Conservation (phyloP, 2,113 vertebrate species). For the Epinephelus fuscoguttatus region DNA sequence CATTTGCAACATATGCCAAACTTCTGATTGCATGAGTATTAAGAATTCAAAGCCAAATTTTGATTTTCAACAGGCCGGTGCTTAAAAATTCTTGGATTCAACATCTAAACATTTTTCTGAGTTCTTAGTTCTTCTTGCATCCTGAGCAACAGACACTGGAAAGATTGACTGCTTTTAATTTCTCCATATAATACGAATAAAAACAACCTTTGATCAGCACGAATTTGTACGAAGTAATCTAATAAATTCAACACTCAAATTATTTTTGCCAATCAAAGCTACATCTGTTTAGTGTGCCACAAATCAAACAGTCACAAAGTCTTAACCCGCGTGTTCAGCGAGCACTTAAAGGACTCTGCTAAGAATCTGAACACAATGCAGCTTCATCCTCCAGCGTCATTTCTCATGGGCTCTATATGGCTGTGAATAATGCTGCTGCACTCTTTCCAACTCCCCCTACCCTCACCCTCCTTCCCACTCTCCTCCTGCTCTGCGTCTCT, state of each 20-base stretch:
- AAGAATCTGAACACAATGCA: constrained; percentile 32
- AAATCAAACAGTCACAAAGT: constrained; percentile 25
- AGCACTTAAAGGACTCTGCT: constrained; percentile 28
- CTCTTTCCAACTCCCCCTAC: constrained; percentile 9
- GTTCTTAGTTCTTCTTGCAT: neutral
- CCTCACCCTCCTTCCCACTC: neutral
- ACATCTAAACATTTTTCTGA: neutral
- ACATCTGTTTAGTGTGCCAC: constrained; percentile 1
- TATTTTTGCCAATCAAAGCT: neutral
- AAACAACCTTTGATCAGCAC: neutral
- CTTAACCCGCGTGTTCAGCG: neutral
- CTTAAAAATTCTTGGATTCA: neutral
- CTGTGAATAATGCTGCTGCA: constrained; percentile 24
- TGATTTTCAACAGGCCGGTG: neutral
- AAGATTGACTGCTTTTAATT: neutral
- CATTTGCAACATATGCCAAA: neutral
- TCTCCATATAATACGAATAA: neutral
- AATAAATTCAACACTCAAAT: neutral
- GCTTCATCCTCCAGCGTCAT: constrained; percentile 32
- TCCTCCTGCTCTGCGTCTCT: constrained; percentile 25
- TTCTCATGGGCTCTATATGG: constrained; percentile 19
- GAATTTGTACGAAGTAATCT: neutral
- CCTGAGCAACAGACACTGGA: neutral
- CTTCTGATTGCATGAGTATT: neutral
- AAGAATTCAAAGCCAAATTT: too few species aligned